phyloP scores from a whole-genome alignment of 2,888 invertebrate species.

The Agonum fuliginosum region DNA sequence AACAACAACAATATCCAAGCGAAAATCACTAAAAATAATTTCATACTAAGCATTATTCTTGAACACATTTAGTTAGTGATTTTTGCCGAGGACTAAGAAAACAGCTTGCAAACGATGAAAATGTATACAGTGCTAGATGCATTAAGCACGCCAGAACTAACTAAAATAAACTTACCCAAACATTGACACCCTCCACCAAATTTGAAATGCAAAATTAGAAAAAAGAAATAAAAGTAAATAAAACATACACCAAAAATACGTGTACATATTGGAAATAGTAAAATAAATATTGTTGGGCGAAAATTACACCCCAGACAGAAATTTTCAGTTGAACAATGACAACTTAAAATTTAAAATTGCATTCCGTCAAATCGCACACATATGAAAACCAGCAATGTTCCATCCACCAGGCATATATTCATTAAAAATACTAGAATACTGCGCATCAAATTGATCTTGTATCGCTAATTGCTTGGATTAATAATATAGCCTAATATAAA shows the following conservation, averaged over 20 bases:
- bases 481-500: neutral
- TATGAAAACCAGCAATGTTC: constrained; percentile 50
- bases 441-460: constrained; percentile 11
- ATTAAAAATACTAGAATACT: constrained; percentile 44
- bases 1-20: constrained; percentile 5
- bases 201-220: constrained; percentile 59
- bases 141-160: constrained; percentile 45
- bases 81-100: constrained; percentile 7
- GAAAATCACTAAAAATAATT: constrained; percentile 14
- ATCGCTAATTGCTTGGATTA: constrained; percentile 14
- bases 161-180: constrained; percentile 58
- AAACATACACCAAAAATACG: constrained; percentile 38
- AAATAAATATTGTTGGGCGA: constrained; percentile 22
- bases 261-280: constrained; percentile 46
- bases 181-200: constrained; percentile 60
- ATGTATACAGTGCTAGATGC: constrained; percentile 24
- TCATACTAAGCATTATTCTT: constrained; percentile 2
- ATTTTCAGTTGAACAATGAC: constrained; percentile 15
- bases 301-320: constrained; percentile 20
- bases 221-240: constrained; percentile 55
- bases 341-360: constrained; percentile 54
- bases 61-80: neutral
- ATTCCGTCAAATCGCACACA: constrained; percentile 54
- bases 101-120: constrained; percentile 37
- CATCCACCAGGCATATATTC: constrained; percentile 49